A percentile compares a stretch with the other conserved stretches of the same genome.
Evolutionary conservation across 2,888 invertebrate genomes (phyloP).

Genomic region (Polydrusus pterygomalis): DNA sequence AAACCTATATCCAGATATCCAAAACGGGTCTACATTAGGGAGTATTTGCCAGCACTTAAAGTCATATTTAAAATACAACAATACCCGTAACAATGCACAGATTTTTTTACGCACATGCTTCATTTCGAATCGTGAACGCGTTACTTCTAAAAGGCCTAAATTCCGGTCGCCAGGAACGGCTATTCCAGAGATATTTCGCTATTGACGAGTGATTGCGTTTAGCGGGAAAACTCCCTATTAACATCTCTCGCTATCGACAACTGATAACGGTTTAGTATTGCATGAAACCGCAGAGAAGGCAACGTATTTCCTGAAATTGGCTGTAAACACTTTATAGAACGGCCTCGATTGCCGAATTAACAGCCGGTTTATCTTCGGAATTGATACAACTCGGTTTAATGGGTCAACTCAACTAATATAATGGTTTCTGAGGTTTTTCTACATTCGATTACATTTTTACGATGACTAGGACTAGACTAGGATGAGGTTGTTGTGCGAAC

Average conservation of each 20-base stretch:
- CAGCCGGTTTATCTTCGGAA: conserved; percentile 24
- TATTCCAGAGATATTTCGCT: too few relatives aligned
- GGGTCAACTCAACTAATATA: conserved; percentile 1
- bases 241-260: conserved; percentile 34
- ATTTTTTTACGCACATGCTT: too few relatives aligned
- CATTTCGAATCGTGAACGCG: too few relatives aligned
- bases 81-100: too few relatives aligned
- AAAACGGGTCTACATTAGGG: conserved; percentile 31
- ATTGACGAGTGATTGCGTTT: too few relatives aligned
- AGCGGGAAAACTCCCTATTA: too few relatives aligned
- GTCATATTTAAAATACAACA: too few relatives aligned
- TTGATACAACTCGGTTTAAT: conserved; percentile 9
- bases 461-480: not conserved
- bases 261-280: conserved; percentile 39
- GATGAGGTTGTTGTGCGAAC: not conserved
- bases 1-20: conserved; percentile 37
- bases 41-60: too few relatives aligned
- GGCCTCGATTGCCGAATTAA: conserved; percentile 30
- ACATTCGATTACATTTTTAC: not conserved
- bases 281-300: conserved; percentile 18
- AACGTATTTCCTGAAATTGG: conserved; percentile 30
- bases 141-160: too few relatives aligned
- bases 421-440: not conserved
- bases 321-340: conserved; percentile 38
- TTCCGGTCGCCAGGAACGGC: too few relatives aligned